phyloP scores from a whole-genome alignment of 2,797 vertebrate species.

The Nyctibius grandis region DNA sequence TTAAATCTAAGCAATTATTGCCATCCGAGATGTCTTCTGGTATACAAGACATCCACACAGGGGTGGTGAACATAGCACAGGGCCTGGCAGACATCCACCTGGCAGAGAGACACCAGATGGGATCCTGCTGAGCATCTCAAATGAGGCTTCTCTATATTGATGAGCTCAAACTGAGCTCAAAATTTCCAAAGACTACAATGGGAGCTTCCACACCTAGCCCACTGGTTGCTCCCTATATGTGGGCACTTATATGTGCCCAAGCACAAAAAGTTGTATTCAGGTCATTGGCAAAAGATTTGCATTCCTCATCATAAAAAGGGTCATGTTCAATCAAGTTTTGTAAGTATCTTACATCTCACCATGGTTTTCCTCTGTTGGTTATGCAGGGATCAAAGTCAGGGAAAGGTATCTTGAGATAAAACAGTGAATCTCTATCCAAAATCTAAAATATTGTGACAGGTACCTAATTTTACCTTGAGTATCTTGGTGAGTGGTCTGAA shows the following conservation, averaged over 20 bases:
- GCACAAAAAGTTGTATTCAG: background rate
- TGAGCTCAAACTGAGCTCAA: background rate
- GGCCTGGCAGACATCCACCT: background rate
- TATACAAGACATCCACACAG: background rate
- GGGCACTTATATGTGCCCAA: background rate
- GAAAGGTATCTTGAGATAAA: background rate
- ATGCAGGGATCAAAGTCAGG: background rate
- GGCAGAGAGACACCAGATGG: background rate
- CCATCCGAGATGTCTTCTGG: background rate
- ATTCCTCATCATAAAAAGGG: background rate
- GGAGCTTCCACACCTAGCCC: background rate
- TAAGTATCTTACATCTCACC: background rate
- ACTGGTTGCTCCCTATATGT: no score
- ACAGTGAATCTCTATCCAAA: background rate
- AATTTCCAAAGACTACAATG: rapidly evolving
- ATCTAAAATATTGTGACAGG: background rate
- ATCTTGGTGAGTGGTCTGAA: background rate
- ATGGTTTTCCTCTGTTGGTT: background rate
- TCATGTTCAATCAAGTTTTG: background rate
- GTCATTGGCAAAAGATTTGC: background rate
- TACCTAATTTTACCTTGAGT: background rate
- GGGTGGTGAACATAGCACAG: background rate
- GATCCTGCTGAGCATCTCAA: background rate
- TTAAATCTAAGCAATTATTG: background rate
- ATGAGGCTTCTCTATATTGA: background rate